Conservation (phyloP, 2,113 vertebrate species). For the Taxidea taxus region DNA sequence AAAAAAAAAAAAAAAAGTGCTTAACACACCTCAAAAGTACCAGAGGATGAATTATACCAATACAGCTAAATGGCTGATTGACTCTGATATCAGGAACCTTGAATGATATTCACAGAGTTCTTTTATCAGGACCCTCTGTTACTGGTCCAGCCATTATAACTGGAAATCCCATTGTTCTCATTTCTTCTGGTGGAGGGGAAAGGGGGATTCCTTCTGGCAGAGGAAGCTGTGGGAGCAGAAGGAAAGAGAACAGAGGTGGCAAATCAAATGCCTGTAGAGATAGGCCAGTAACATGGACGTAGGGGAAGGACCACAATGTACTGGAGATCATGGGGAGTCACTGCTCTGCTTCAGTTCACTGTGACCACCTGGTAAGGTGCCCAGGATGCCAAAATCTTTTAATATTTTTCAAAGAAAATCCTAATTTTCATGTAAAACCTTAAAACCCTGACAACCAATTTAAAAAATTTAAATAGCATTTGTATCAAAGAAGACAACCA, state of each 20-base stretch:
- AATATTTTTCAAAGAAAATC: background rate
- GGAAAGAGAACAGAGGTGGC: background rate
- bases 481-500: background rate
- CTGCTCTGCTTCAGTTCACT: background rate
- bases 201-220: background rate
- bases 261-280: background rate
- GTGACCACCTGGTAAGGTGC: background rate
- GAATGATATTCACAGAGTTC: background rate
- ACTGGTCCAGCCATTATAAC: fast-evolving
- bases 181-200: background rate
- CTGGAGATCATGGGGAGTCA: fast-evolving
- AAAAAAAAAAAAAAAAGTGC: background rate
- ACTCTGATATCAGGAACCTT: background rate
- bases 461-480: background rate
- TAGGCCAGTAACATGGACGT: background rate
- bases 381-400: background rate
- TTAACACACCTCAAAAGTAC: background rate
- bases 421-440: background rate
- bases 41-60: background rate
- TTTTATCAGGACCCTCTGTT: background rate
- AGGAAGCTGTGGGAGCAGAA: background rate
- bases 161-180: background rate
- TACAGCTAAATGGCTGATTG: background rate
- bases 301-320: fast-evolving
- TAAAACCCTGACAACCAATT: background rate